Base-by-base conservation (phyloP, 2,113 vertebrate species). In the Ranitomeya imitator region DNA sequence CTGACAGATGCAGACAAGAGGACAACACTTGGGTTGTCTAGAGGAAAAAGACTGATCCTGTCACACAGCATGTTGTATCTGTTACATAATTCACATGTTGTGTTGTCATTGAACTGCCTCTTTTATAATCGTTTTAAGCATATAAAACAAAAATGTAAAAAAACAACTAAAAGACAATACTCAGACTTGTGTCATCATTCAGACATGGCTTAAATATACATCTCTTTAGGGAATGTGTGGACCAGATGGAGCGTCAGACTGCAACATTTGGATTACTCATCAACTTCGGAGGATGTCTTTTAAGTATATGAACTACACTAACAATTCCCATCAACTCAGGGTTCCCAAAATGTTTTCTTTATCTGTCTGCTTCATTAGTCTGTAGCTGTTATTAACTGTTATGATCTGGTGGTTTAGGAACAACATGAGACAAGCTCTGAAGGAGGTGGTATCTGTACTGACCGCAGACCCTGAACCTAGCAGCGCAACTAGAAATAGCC, bases 311-410 rank as follows among this genome's bases (percentile, higher is more conserved):
- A 79, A 55, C n/a, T 55, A 55, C 52, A 79, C 52, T 55, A 57
- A n/a, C 52, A 54, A 23, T 79, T 78, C 76, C 76, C 51, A 78
- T n/a, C 51, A 78, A 54, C 76, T 14, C 77, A 57, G 52, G 13
- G 77, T 79, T 79, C 11, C 23, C 52, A 55, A 14, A 79, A 55
- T 79, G 51, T 79, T 79, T 78, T 78, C 76, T n/a, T 78, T 79
- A 26, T 79, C 71, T 76, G 31, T 74, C 71, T 74, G 18, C 45
- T 74, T 74, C 45, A 74, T 74, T 45, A 45, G 31, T 74, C 6
- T 19, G 37, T 5, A 74, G 7, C 16, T 74, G 69, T 16, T 37
- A 26, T 45, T 51, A n/a, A n/a, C n/a, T n/a, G n/a, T n/a, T n/a
- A n/a, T n/a, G n/a, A n/a, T n/a, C n/a, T n/a, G n/a, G n/a, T n/a